A percentile compares a stretch with the other conserved stretches of the same genome.
Evolutionary conservation across 2,888 invertebrate genomes (phyloP).

Genomic region (Apodemia duryi): DNA sequence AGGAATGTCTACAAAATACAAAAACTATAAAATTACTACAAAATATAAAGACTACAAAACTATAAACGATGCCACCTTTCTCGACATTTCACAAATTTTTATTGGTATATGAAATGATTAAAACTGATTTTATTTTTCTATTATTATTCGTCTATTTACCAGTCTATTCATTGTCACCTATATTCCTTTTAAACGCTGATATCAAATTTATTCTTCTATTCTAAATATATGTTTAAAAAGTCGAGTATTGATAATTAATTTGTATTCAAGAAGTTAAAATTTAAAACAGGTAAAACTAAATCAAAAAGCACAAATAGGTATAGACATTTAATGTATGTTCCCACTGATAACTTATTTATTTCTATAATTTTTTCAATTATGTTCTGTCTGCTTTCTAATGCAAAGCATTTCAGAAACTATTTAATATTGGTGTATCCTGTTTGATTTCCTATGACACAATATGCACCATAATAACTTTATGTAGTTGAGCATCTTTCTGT

Average conservation of each 20-base stretch:
- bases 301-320: neutral
- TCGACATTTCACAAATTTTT: too few species aligned
- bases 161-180: too few species aligned
- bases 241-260: neutral
- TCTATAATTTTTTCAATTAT: neutral
- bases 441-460: neutral
- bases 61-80: too few species aligned
- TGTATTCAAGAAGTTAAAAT: neutral
- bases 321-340: neutral
- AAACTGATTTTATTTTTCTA: too few species aligned
- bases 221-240: neutral
- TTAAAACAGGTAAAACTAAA: neutral
- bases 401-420: neutral
- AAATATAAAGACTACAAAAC: too few species aligned
- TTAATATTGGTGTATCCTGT: neutral
- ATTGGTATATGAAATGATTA: too few species aligned
- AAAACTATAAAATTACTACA: too few species aligned
- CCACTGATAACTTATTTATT: neutral
- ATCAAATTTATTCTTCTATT: neutral
- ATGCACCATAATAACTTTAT: neutral
- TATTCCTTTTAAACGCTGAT: too few species aligned
- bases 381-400: neutral
- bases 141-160: too few species aligned
- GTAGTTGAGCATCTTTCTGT: neutral
- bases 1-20: too few species aligned